phyloP scores from a whole-genome alignment of 1,140 invertebrate genomes.

The Drosophila nikananu region DNA sequence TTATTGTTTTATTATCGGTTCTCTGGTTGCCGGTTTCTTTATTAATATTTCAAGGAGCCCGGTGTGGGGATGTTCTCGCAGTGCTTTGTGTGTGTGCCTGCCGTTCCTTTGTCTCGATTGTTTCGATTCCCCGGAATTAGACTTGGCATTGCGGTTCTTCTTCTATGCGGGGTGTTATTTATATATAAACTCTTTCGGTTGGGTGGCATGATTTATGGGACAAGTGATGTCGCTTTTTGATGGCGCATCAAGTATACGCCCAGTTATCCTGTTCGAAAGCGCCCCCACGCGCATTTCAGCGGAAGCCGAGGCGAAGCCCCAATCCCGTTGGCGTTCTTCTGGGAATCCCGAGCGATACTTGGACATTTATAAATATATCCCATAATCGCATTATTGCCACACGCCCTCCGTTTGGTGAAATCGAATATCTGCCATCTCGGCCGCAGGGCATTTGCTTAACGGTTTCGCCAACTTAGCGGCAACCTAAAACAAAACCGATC shows the following conservation, averaged over 20 bases:
- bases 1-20: conserved; percentile 41
- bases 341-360: conserved; percentile 30
- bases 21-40: conserved; percentile 23
- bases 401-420: conserved; percentile 56
- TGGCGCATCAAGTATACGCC: conserved; percentile 43
- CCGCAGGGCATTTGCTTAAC: conserved; percentile 52
- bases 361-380: conserved; percentile 33
- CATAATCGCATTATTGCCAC: conserved; percentile 67
- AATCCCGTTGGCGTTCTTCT: conserved; percentile 22
- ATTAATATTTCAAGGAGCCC: conserved; percentile 68
- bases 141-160: conserved; percentile 60
- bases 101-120: conserved; percentile 70
- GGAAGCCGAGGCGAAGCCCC: background rate
- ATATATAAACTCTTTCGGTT: conserved; percentile 36
- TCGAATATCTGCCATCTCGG: conserved; percentile 50
- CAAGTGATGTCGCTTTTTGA: conserved; percentile 42
- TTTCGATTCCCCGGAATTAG: conserved; percentile 73
- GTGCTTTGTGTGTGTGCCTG: conserved; percentile 16
- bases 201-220: conserved; percentile 67
- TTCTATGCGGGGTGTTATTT: conserved; percentile 68
- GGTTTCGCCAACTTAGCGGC: conserved; percentile 43
- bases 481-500: conserved; percentile 45
- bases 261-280: conserved; percentile 26
- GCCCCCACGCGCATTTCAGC: conserved; percentile 4
- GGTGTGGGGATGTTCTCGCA: conserved; percentile 20